phyloP scores from a whole-genome alignment of 2,797 vertebrate genomes.

The Sebastes cheni region DNA sequence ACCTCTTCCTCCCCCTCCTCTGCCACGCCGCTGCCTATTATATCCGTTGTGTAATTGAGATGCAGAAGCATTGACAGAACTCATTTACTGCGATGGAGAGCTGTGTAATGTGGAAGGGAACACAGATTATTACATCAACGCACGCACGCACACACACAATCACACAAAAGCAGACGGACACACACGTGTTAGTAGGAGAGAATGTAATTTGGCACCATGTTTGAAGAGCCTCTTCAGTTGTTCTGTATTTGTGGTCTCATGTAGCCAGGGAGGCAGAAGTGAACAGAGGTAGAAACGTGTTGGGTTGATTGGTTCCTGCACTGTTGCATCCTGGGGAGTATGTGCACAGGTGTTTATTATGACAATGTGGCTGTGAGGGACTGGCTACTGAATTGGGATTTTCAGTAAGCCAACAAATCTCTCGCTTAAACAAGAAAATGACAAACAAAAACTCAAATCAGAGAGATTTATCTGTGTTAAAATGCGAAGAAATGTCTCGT shows the following conservation, averaged over 20 bases:
- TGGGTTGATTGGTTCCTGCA: constrained; percentile 32
- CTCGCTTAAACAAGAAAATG: background rate
- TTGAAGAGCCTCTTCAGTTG: constrained; percentile 69
- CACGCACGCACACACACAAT: background rate
- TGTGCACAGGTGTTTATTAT: constrained; percentile 54
- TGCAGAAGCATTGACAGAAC: constrained; percentile 83
- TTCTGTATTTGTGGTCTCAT: constrained; percentile 54
- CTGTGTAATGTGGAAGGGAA: constrained; percentile 73
- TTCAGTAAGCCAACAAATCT: constrained; percentile 30
- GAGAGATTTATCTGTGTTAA: constrained; percentile 9
- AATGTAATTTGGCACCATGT: constrained; percentile 66
- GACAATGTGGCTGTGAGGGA: constrained; percentile 19
- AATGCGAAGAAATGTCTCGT: background rate
- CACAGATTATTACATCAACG: constrained; percentile 75
- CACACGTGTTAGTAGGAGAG: constrained; percentile 41
- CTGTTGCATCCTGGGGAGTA: constrained; percentile 1
- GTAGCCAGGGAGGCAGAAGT: constrained; percentile 32
- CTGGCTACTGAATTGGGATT: constrained; percentile 20
- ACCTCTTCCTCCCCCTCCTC: background rate
- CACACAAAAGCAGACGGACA: constrained; percentile 17
- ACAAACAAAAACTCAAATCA: background rate
- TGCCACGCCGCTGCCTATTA: constrained; percentile 65
- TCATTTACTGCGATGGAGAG: constrained; percentile 81
- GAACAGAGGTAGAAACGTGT: constrained; percentile 26
- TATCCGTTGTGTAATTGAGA: constrained; percentile 80